Evolutionary conservation across 2,797 vertebrate genomes (phyloP).

Genomic region (Silurus lanzhouensis): DNA sequence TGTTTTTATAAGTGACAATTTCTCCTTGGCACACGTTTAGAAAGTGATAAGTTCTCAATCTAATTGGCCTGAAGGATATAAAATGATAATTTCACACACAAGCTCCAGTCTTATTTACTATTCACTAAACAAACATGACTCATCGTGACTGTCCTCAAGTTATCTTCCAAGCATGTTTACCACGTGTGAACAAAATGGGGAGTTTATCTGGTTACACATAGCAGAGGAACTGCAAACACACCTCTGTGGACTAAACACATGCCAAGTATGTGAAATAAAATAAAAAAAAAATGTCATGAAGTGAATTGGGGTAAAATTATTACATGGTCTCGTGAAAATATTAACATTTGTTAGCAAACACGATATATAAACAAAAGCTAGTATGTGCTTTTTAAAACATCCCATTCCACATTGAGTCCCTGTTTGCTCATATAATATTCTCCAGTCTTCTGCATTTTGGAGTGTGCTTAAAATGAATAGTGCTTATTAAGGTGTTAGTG

Average conservation of each 20-base stretch:
- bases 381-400: no score
- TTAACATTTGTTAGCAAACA: no score
- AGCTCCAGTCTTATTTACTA: not conserved
- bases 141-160: not conserved
- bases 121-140: slow-evolving; percentile 12
- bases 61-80: not conserved
- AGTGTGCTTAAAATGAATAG: no score
- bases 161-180: not conserved
- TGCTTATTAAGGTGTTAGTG: no score
- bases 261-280: not conserved
- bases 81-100: not conserved
- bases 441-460: no score
- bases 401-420: no score
- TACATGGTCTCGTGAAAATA: no score
- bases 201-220: not conserved
- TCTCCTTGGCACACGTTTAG: not conserved
- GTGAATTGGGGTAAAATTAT: no score
- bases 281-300: no score
- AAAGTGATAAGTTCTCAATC: not conserved
- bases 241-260: not conserved
- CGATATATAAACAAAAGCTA: no score
- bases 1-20: not conserved
- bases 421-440: no score
- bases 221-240: not conserved
- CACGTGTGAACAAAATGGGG: not conserved